phyloP scores from a whole-genome alignment of 1,140 invertebrate species.

The Drosophila auraria region DNA sequence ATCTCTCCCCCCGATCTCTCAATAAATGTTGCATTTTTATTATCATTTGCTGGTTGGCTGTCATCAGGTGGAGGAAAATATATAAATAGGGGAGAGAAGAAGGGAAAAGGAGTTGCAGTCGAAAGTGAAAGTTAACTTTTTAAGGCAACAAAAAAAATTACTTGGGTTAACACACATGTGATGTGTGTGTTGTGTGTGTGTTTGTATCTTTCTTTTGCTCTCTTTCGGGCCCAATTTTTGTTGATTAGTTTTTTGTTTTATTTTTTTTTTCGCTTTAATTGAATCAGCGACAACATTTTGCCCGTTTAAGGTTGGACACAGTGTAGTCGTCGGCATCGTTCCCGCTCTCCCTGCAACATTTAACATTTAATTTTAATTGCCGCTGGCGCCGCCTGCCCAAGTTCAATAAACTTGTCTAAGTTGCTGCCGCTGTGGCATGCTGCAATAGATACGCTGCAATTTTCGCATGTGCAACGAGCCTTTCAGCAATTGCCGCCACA shows the following conservation, averaged over 20 bases:
- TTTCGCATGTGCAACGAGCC: constrained; percentile 45
- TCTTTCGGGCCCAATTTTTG: constrained; percentile 32
- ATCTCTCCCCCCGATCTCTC: constrained; percentile 10
- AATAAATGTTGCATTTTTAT: constrained; percentile 82
- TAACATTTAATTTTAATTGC: constrained; percentile 79
- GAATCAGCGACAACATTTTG: constrained; percentile 68
- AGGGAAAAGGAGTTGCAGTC: constrained; percentile 47
- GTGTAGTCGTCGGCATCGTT: constrained; percentile 13
- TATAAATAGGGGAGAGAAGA: not conserved
- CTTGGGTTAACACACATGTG: constrained; percentile 22
- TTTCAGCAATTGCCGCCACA: constrained; percentile 58
- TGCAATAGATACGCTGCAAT: constrained; percentile 65
- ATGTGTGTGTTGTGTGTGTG: constrained; percentile 32
- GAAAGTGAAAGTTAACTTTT: constrained; percentile 80
- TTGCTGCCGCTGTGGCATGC: constrained; percentile 44
- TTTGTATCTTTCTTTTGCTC: constrained; percentile 47
- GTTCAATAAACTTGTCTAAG: constrained; percentile 70
- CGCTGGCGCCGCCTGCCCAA: constrained; percentile 67
- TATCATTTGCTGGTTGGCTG: constrained; percentile 60
- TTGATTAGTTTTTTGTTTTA: constrained; percentile 40
- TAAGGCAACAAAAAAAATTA: constrained; percentile 30
- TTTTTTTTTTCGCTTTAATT: constrained; percentile 57
- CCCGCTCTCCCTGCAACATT: constrained; percentile 35
- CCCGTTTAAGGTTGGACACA: constrained; percentile 57
- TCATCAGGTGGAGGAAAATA: constrained; percentile 25